Evolutionary conservation across 2,888 invertebrate species (phyloP).

Genomic region (Dasypolia templi): DNA sequence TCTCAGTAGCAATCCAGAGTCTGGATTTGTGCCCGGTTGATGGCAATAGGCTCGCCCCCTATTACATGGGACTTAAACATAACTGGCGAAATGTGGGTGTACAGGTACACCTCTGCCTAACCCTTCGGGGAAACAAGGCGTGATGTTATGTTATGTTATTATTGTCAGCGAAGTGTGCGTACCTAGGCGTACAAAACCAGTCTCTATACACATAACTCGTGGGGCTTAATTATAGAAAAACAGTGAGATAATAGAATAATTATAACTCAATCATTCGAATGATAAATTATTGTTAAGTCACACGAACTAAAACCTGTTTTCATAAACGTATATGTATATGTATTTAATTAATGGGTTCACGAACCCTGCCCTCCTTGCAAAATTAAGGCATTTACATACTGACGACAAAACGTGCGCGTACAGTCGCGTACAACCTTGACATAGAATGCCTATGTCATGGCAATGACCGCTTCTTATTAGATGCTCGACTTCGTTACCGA

Average conservation of each 20-base stretch:
- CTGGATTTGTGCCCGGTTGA: no score
- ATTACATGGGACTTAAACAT: no score
- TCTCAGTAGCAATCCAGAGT: no score
- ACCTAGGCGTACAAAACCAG: no score
- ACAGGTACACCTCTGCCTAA: no score
- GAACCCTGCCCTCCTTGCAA: constrained; percentile 32
- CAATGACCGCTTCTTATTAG: constrained; percentile 57
- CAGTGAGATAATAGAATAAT: not conserved
- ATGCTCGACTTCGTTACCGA: constrained; percentile 52
- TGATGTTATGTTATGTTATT: no score
- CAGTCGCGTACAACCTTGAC: constrained; percentile 53
- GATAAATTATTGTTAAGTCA: not conserved
- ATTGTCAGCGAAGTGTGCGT: no score
- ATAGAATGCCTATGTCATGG: constrained; percentile 54
- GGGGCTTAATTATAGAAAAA: not conserved
- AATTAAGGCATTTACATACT: constrained; percentile 46
- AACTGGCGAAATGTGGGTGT: no score
- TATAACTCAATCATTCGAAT: constrained; percentile 11
- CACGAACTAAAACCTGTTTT: not conserved
- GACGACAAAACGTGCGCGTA: constrained; percentile 12
- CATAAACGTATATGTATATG: no score
- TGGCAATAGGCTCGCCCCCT: no score
- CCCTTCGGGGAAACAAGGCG: no score
- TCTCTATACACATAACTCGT: not conserved
- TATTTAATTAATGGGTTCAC: no score